Percentiles rank a stretch among this genome's conserved stretches.
phyloP scores from a whole-genome alignment of 2,888 invertebrate genomes.

The Caenorhabditis sp. region DNA sequence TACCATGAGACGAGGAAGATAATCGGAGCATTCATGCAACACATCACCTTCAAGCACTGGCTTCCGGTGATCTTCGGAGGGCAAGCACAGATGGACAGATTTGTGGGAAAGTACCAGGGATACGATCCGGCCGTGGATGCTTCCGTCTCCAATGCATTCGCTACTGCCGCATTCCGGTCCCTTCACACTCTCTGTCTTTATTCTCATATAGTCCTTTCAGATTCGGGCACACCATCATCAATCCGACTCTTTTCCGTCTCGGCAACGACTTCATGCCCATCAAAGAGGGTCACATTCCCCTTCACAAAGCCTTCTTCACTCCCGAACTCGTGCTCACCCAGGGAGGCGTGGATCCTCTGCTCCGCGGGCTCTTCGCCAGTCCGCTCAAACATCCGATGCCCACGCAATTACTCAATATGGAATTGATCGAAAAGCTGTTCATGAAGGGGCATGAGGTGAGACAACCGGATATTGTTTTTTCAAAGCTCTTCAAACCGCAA shows the following conservation, averaged over 20 bases:
- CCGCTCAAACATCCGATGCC: constrained; percentile 87
- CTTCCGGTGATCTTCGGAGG: constrained; percentile 89
- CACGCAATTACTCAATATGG: constrained; percentile 90
- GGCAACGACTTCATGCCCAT: constrained; percentile 82
- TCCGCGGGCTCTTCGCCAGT: constrained; percentile 87
- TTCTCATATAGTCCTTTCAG: constrained; percentile 79
- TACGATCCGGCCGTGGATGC: constrained; percentile 84
- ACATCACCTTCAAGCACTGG: constrained; percentile 94
- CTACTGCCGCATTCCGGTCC: constrained; percentile 91
- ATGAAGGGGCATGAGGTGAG: constrained; percentile 80
- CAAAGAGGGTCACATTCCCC: constrained; percentile 89
- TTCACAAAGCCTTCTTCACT: constrained; percentile 94
- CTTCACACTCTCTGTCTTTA: background rate
- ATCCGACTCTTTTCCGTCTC: constrained; percentile 85
- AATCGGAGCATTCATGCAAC: constrained; percentile 95
- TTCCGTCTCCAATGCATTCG: constrained; percentile 89
- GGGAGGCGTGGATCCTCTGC: constrained; percentile 95
- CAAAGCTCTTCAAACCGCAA: constrained; percentile 82
- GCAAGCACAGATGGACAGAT: constrained; percentile 68
- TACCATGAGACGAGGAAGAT: constrained; percentile 86
- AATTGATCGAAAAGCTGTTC: constrained; percentile 92
- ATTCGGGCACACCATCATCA: constrained; percentile 96
- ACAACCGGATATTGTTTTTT: background rate
- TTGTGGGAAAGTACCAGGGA: constrained; percentile 87
- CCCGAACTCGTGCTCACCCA: constrained; percentile 96